Conservation (phyloP, 2,888 invertebrate genomes). For the Keiferia lycopersicella region DNA sequence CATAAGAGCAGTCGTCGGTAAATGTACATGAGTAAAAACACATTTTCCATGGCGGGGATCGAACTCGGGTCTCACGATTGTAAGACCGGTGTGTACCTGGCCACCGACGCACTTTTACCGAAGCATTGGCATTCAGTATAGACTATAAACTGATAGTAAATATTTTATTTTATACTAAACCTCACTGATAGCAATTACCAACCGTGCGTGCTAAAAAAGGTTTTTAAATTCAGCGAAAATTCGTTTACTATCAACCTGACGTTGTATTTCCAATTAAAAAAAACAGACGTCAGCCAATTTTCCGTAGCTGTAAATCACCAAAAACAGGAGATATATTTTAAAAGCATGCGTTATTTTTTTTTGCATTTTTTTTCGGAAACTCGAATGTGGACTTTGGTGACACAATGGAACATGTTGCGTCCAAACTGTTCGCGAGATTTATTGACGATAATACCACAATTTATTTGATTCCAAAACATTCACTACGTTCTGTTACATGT, state of each 20-base stretch:
- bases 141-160: too few species aligned
- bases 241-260: background rate
- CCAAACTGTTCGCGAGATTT: conserved; percentile 39
- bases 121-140: too few species aligned
- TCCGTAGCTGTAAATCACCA: background rate
- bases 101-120: too few species aligned
- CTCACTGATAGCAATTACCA: too few species aligned
- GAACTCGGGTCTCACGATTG: too few species aligned
- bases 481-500: background rate
- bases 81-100: too few species aligned
- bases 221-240: background rate
- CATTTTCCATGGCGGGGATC: too few species aligned
- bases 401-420: conserved; percentile 17
- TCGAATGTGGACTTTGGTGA: conserved; percentile 11
- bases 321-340: conserved; percentile 15
- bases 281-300: conserved; percentile 9
- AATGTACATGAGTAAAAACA: too few species aligned
- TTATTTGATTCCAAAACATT: conserved; percentile 41
- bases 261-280: background rate
- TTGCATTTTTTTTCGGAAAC: background rate
- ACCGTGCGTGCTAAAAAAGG: too few species aligned
- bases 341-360: background rate
- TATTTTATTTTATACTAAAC: too few species aligned
- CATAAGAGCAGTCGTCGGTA: too few species aligned
- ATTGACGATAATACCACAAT: conserved; percentile 53